Conservation (phyloP, 2,113 vertebrate genomes). For the Thryonomys swinderianus region DNA sequence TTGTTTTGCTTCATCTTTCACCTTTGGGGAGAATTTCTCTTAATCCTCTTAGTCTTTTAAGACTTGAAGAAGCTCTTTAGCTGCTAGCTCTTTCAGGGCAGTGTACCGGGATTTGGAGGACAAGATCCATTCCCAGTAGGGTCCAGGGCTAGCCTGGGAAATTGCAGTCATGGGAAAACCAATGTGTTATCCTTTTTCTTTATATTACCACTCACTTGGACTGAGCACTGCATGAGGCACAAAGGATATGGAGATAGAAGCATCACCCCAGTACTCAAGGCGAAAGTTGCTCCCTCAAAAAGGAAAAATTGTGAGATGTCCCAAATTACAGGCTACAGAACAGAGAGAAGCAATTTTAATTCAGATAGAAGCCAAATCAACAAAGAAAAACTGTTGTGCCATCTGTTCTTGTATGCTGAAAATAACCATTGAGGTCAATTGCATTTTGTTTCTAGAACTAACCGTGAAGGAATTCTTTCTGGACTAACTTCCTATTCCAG, state of each 20-base stretch:
- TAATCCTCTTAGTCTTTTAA: neutral
- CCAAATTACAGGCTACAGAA: neutral
- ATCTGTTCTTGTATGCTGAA: neutral
- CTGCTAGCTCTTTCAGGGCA: neutral
- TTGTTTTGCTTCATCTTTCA: neutral
- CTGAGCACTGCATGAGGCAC: neutral
- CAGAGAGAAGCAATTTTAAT: neutral
- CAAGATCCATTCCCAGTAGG: neutral
- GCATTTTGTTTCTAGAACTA: neutral
- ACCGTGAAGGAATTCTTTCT: neutral
- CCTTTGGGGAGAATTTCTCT: neutral
- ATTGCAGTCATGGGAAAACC: neutral
- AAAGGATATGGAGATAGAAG: neutral
- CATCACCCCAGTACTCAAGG: neutral
- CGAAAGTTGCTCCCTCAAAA: neutral
- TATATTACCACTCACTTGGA: neutral
- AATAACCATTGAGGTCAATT: neutral
- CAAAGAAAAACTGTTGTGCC: neutral
- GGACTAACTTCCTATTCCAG: neutral
- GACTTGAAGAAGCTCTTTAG: neutral
- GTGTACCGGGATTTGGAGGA: neutral
- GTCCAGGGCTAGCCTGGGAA: neutral
- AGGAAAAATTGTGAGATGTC: neutral
- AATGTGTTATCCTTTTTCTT: neutral
- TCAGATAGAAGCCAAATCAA: neutral